phyloP scores from a whole-genome alignment of 2,113 vertebrate genomes.

The Prionailurus viverrinus region DNA sequence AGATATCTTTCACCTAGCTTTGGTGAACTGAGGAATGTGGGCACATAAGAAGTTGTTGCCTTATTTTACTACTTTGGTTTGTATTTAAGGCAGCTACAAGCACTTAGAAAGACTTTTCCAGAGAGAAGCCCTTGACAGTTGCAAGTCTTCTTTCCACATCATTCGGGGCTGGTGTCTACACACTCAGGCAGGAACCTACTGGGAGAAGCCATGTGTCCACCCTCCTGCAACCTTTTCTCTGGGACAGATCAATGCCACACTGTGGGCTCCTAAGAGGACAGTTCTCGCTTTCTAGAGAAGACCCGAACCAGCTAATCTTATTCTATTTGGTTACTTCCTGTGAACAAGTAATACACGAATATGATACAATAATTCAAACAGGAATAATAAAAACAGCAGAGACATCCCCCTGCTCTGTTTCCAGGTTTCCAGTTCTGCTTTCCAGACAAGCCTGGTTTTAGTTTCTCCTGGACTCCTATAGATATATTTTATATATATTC shows the following conservation, averaged over 20 bases:
- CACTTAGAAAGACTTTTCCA: not conserved
- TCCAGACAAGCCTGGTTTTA: not conserved
- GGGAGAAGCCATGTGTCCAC: not conserved
- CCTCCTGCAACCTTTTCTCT: not conserved
- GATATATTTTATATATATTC: not conserved
- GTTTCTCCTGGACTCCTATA: not conserved
- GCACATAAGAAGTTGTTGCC: not conserved
- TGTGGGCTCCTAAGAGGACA: not conserved
- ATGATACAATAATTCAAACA: not conserved
- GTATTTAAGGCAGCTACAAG: not conserved
- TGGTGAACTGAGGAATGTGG: not conserved
- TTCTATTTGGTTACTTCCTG: not conserved
- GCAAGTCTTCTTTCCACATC: not conserved
- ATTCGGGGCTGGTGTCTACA: not conserved
- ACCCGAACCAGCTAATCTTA: not conserved
- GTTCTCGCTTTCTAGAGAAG: not conserved
- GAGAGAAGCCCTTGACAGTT: not conserved
- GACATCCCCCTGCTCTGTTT: not conserved
- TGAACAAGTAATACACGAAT: not conserved
- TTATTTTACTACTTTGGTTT: conserved; percentile 3
- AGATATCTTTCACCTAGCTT: not conserved
- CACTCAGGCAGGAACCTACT: too few species aligned
- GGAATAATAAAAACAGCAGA: not conserved
- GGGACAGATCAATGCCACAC: not conserved
- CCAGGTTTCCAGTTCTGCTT: not conserved